Evolutionary conservation across 2,797 vertebrate species (phyloP).

Genomic region (Chanos chanos): DNA sequence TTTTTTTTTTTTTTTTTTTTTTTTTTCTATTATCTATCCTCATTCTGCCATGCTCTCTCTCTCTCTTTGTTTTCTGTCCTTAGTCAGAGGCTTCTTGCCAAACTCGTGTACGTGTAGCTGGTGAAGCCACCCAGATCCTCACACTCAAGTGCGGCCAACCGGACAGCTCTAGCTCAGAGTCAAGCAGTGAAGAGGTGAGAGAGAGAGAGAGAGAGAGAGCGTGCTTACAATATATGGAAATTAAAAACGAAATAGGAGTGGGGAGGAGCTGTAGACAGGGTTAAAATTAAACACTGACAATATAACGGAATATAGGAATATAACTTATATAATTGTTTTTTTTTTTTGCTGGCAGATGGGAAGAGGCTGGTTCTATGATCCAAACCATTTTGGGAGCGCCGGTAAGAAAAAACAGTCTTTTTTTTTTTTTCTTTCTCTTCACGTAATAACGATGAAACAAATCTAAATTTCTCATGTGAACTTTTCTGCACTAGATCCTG

Average conservation of each 20-base stretch:
- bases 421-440: not conserved
- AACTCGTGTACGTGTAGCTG: constrained; percentile 37
- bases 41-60: not conserved
- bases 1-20: not conserved
- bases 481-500: constrained; percentile 16
- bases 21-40: not conserved
- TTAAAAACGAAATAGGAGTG: no score
- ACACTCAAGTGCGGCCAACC: constrained; percentile 43
- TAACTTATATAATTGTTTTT: not conserved
- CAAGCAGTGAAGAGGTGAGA: constrained; percentile 64
- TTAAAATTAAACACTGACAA: no score
- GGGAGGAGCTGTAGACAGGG: no score
- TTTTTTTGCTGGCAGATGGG: constrained; percentile 40
- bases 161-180: constrained; percentile 58
- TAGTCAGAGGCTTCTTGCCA: constrained; percentile 51
- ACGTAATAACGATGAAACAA: not conserved
- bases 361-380: constrained; percentile 27
- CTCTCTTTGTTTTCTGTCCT: not conserved
- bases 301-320: no score
- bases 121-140: constrained; percentile 31
- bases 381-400: constrained; percentile 30
- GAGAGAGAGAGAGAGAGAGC: not conserved
- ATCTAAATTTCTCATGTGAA: no score
- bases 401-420: constrained; percentile 48
- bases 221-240: not conserved